A percentile compares a stretch with the other conserved stretches of the same genome.
Conservation (phyloP, 2,797 vertebrate genomes). For the Danio albolineatus region DNA sequence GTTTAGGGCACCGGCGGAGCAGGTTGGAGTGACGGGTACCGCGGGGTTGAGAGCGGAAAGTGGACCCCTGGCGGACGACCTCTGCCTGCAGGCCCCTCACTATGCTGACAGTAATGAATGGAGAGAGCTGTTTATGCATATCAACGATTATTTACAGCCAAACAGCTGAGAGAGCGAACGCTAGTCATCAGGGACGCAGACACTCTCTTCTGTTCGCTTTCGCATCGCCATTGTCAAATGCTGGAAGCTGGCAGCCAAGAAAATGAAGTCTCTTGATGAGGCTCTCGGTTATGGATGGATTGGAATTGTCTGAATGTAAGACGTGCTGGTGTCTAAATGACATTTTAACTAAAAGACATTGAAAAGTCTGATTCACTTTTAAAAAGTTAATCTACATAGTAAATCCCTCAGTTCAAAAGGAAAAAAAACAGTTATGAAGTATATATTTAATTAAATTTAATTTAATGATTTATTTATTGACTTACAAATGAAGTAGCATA, state of each 20-base stretch:
- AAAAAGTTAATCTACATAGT: background rate
- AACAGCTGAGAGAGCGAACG: conserved; percentile 69
- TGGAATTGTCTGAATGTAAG: background rate
- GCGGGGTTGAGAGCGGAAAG: conserved; percentile 83
- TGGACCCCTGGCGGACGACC: conserved; percentile 85
- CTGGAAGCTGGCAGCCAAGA: conserved; percentile 47
- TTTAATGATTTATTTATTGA: background rate
- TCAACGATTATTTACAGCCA: conserved; percentile 82
- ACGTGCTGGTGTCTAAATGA: background rate
- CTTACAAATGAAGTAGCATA: background rate
- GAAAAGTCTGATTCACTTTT: background rate
- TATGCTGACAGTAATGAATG: conserved; percentile 84
- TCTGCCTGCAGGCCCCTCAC: conserved; percentile 81
- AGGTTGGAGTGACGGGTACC: conserved; percentile 83
- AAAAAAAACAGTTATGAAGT: too few species aligned
- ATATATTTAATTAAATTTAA: too few species aligned
- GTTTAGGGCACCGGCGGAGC: conserved; percentile 76
- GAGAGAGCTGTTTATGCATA: conserved; percentile 78
- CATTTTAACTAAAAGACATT: background rate
- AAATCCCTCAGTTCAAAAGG: background rate
- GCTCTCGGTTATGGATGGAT: conserved; percentile 8
- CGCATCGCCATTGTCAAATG: conserved; percentile 52
- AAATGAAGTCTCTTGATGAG: conserved; percentile 19
- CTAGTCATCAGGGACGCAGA: conserved; percentile 61
- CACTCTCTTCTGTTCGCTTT: conserved; percentile 57